These are phyloP conservation scores for Adelges cooleyi DNA, from an alignment of 1,140 invertebrate species.

Conservation along the genomic window DNA sequence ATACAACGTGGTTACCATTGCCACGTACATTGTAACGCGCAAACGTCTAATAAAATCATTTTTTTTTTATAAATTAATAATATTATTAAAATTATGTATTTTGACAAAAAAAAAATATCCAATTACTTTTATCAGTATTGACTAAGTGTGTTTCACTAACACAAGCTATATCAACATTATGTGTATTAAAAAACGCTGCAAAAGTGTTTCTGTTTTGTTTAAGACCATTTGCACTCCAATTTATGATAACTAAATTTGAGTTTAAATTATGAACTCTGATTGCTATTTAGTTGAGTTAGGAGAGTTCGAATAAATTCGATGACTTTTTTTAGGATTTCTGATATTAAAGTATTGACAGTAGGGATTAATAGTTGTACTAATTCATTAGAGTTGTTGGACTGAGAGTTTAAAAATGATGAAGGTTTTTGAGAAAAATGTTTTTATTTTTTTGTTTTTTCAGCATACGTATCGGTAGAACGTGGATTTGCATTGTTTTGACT, in stretches of 20 bases:
- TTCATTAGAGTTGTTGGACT: neutral
- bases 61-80: too few species aligned
- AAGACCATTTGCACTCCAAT: neutral
- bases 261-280: neutral
- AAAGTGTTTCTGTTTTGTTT: neutral
- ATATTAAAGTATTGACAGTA: neutral
- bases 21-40: too few species aligned
- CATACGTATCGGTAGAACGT: too few species aligned
- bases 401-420: too few species aligned
- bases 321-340: neutral
- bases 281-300: neutral
- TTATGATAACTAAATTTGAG: neutral
- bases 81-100: too few species aligned
- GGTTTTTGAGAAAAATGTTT: too few species aligned
- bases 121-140: too few species aligned
- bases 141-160: neutral
- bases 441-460: too few species aligned
- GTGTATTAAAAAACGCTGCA: neutral
- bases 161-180: neutral
- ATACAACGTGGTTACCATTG: too few species aligned
- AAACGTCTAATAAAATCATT: too few species aligned
- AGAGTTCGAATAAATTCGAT: neutral
- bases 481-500: too few species aligned
- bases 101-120: too few species aligned
- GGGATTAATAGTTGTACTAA: neutral